Base-by-base conservation (phyloP, 1,140 invertebrate genomes). In the Platyscapa corneri region DNA sequence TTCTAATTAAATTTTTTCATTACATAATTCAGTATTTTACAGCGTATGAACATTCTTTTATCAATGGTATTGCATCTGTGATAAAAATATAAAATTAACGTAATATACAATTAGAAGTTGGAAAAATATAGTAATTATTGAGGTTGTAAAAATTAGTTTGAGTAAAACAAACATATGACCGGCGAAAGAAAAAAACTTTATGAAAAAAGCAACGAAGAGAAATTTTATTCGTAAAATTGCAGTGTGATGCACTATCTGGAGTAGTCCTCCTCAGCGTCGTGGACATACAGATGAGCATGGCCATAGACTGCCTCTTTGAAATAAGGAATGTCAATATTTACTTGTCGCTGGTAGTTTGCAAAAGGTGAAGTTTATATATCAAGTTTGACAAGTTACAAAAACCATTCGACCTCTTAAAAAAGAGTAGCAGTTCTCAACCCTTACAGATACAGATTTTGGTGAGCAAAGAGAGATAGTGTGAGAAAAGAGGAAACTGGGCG, bases 281-380 rank as follows among this genome's bases (percentile, higher is more conserved):
- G 82, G 86, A 89, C 80, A 64, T 88, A 89, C 88, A 90, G 91
- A 92, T 89, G 90, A 91, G 90, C 89, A 89, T 90, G 89, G 92
- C 92, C 91, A 86, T 90, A 90, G 88, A 39, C 88, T 92, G 90
- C 90, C 90, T 89, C 89, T 83, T 87, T 86, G 87, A 88, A 91
- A 89, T 92, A 91, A 92, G 88, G 89, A 90, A 91, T 90, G 90
- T 90, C 90, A 90, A 90, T 87, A 86, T 89, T 90, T 91, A 92
- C 89, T 90, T 91, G 88, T 88, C 88, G 85, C 88, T 18, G 49
- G 8, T 3, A 18, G 7, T 18, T 14, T 53, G 18, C 18, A 72
- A 85, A 84, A 12, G 42, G 42, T 12, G 12, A 46, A 46, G 42
- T 46, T 46, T 46, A 5, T 46, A 46, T 12, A 12, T 46, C 42